These are phyloP conservation scores for Cryptus armator DNA, from an alignment of 2,888 invertebrate genomes.

Conservation along the genomic window DNA sequence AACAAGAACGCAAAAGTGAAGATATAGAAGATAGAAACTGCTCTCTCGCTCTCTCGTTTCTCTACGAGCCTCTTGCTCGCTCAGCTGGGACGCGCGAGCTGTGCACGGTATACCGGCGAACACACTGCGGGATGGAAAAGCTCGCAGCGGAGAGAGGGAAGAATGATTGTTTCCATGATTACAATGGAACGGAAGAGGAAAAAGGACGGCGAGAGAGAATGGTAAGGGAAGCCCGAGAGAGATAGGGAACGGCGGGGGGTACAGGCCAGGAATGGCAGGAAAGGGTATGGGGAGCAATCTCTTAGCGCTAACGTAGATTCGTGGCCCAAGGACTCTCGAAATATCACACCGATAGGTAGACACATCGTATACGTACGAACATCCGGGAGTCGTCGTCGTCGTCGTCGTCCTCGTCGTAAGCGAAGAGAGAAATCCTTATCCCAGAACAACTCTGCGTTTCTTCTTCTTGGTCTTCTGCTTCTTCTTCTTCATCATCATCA, in stretches of 20 bases:
- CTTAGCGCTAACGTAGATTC: constrained; percentile 84
- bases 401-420: neutral
- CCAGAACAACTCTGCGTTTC: constrained; percentile 22
- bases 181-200: constrained; percentile 79
- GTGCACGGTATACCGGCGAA: constrained; percentile 6
- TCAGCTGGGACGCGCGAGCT: constrained; percentile 41
- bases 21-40: constrained; percentile 58
- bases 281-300: constrained; percentile 82
- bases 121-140: constrained; percentile 51
- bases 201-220: constrained; percentile 49
- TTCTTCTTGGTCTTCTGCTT: constrained; percentile 19
- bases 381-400: neutral
- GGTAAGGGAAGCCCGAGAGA: constrained; percentile 54
- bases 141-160: constrained; percentile 78
- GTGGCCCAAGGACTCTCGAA: constrained; percentile 82
- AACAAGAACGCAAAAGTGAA: constrained; percentile 59
- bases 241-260: constrained; percentile 74
- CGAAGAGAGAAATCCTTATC: constrained; percentile 5
- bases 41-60: neutral
- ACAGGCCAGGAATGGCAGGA: constrained; percentile 72
- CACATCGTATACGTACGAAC: constrained; percentile 36
- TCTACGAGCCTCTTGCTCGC: constrained; percentile 8
- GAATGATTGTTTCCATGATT: constrained; percentile 85
- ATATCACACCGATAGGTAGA: constrained; percentile 80
- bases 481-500: constrained; percentile 53